These are phyloP conservation scores for Podarcis lilfordi DNA, from an alignment of 2,797 vertebrate species.

Conservation along the genomic window DNA sequence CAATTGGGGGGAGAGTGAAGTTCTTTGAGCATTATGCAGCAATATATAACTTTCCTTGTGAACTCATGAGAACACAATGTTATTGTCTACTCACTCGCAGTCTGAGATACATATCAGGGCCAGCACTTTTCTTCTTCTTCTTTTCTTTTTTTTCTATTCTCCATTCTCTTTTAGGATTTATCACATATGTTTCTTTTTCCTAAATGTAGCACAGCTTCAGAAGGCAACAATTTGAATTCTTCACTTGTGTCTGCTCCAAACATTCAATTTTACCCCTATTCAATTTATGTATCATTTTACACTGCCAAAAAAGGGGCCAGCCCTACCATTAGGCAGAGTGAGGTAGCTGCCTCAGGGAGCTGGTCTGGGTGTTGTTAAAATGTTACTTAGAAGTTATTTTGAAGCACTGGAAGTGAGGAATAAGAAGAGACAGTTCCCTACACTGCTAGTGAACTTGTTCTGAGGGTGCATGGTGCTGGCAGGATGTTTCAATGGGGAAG, in stretches of 20 bases:
- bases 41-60: neutral
- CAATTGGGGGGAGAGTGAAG: neutral
- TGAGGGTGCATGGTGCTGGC: no score
- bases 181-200: neutral
- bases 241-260: neutral
- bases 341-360: no score
- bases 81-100: constrained; percentile 8
- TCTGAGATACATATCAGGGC: neutral
- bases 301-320: no score
- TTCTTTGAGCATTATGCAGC: neutral
- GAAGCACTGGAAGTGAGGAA: no score
- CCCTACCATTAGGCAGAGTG: no score
- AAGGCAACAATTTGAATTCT: neutral
- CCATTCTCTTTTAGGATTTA: neutral
- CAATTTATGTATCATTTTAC: no score
- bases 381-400: no score
- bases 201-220: neutral
- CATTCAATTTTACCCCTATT: no score
- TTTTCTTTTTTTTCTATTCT: neutral
- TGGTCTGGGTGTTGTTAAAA: no score
- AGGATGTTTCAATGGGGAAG: no score
- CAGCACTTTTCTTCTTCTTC: neutral
- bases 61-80: constrained; percentile 20
- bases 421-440: no score
- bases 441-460: no score